Conservation (phyloP, 2,113 vertebrate genomes). For the Barbus barbus region DNA sequence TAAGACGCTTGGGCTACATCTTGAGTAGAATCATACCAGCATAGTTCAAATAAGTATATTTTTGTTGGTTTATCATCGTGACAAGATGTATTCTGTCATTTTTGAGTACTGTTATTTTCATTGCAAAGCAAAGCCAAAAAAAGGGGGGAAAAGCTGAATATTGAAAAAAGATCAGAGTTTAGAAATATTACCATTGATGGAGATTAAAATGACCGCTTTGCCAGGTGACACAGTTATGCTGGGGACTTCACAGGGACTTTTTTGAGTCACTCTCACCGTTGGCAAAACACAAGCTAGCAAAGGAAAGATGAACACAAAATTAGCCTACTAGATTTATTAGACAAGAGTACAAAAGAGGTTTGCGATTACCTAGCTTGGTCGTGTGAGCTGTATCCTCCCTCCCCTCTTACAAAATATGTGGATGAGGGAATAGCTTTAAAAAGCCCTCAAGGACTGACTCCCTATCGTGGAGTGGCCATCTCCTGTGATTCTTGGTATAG, state of each 20-base stretch:
- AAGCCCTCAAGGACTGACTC: slow-evolving; percentile 25
- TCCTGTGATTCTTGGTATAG: slow-evolving; percentile 1
- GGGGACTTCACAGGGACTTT: slow-evolving; percentile 18
- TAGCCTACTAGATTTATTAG: not conserved
- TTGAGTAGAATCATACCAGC: slow-evolving; percentile 4
- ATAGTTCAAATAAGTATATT: not conserved
- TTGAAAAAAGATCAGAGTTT: slow-evolving; percentile 7
- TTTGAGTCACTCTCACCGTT: not conserved
- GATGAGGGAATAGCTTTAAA: not conserved
- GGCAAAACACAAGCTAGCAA: not conserved
- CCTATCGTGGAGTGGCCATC: slow-evolving; percentile 13
- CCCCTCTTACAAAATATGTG: not conserved
- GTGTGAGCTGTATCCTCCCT: not conserved
- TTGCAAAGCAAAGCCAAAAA: not conserved
- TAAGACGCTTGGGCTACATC: slow-evolving; percentile 3
- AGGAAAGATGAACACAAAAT: not conserved
- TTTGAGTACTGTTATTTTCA: not conserved
- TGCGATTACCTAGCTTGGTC: not conserved
- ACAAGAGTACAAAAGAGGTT: not conserved
- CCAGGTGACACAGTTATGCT: not conserved
- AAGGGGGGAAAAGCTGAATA: no score
- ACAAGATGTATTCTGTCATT: not conserved
- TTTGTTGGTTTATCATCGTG: not conserved
- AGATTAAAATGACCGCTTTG: slow-evolving; percentile 10
- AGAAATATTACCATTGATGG: slow-evolving; percentile 26